Base-by-base conservation (phyloP, 2,888 invertebrate genomes). In the Odontocerum albicorne region DNA sequence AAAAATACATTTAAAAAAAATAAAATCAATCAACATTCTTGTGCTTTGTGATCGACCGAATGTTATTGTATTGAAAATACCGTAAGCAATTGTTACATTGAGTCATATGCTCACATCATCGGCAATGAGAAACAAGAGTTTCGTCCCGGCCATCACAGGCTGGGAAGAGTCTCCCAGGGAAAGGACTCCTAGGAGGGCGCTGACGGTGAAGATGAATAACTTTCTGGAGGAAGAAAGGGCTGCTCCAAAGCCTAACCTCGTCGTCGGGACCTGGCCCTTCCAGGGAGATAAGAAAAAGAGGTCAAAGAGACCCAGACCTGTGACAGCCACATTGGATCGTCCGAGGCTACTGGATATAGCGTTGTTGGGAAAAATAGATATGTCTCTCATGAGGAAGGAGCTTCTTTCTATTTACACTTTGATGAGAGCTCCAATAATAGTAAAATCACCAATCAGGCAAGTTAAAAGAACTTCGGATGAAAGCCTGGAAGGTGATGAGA, bases 311-410 rank as follows among this genome's bases (percentile, higher is more conserved):
- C 44, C 52, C 12, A 65, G 82, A 8, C 82, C 83, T 0, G 67
- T 75, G 43, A 83, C 83, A 0, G 82, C 82, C 1, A 81, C 80
- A 10, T 66, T 83, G 49, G 80, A 80, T 35, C 73, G 73, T 38
- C 82, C 83, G 1, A 70, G 73, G 32, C 68, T 83, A 3, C 66
- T 83, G 47, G 75, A 83, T 63, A 75, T 79, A 1, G 67, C 71
- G 33, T 68, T 79, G 19, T 68, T 78, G 27, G 71, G 74, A 12
- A 77, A 77, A 63, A 70, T 83, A 22, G 83, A 82, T 65, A 82
- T 83, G 82, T 80, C 81, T 1, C 65, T 74, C 44, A 67, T 81
- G 21, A 72, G 76, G 42, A 79, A 80, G 63, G 80, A 81, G 62
- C 71, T 78, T 39, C 66, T 81, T 10, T 69, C 74, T 44, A 62